Conservation (phyloP, 2,797 vertebrate species). For the Morus bassanus region DNA sequence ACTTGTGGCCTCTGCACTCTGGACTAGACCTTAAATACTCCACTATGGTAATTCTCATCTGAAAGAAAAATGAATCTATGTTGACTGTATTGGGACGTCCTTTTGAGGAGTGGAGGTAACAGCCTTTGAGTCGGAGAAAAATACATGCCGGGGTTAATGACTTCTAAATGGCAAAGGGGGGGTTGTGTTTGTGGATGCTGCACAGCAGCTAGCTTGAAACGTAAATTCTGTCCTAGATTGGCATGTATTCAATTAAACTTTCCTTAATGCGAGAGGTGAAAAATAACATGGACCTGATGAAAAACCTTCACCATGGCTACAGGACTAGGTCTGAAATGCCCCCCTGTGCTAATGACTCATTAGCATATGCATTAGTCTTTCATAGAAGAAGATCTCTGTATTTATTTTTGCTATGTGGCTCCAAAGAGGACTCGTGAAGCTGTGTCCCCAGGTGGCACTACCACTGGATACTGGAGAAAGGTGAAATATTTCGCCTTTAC, state of each 20-base stretch:
- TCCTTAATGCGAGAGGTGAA: not conserved
- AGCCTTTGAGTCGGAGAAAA: not conserved
- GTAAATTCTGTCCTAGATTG: not conserved
- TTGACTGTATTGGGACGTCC: not conserved
- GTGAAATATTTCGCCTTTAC: not conserved
- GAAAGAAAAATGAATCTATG: not conserved
- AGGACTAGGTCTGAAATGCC: not conserved
- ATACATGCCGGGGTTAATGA: not conserved
- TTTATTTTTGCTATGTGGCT: not conserved
- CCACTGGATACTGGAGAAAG: not conserved
- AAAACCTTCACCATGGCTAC: not conserved
- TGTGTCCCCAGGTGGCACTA: not conserved
- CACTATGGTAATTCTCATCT: not conserved
- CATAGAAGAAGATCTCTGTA: accelerated
- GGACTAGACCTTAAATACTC: not conserved
- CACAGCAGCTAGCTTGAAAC: not conserved
- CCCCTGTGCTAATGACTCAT: not conserved
- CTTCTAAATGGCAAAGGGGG: not conserved
- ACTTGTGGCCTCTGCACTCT: not conserved
- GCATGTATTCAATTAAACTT: not conserved
- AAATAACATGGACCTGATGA: not conserved
- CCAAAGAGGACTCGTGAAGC: not conserved
- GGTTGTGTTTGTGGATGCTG: not conserved
- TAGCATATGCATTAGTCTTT: not conserved
- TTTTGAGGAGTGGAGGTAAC: not conserved